Conservation (phyloP, 2,888 invertebrate genomes). For the Phanerotoma sp. region DNA sequence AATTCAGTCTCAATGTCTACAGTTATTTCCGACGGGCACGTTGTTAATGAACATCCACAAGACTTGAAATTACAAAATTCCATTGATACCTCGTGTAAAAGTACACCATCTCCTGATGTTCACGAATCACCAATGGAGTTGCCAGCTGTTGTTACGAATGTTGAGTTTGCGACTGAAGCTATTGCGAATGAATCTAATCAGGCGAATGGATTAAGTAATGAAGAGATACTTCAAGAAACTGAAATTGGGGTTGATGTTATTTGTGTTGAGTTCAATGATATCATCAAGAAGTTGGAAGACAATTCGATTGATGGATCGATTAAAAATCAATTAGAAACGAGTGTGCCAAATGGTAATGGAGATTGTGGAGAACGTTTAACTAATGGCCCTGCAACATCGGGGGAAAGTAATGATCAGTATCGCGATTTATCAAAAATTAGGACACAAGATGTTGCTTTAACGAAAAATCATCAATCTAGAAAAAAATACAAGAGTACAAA, state of each 20-base stretch:
- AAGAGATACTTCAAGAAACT: constrained; percentile 29
- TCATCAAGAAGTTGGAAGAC: constrained; percentile 22
- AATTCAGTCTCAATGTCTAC: constrained; percentile 2
- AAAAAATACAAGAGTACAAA: constrained; percentile 46
- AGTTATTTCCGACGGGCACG: constrained; percentile 16
- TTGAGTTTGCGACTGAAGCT: constrained; percentile 34
- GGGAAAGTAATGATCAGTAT: constrained; percentile 2
- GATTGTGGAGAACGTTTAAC: constrained; percentile 5
- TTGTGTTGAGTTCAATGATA: constrained; percentile 26
- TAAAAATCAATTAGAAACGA: constrained; percentile 1
- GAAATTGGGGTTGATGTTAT: constrained; percentile 33
- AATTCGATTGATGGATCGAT: background rate
- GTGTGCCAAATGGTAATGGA: constrained; percentile 21
- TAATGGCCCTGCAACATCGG: background rate
- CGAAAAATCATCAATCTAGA: constrained; percentile 4
- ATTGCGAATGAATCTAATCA: constrained; percentile 30
- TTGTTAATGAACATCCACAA: constrained; percentile 1
- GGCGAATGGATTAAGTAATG: constrained; percentile 25
- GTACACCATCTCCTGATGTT: background rate
- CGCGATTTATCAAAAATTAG: background rate
- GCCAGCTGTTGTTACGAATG: constrained; percentile 18
- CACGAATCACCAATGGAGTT: constrained; percentile 13
- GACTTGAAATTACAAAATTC: background rate
- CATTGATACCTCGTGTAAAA: background rate
- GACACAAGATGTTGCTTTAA: constrained; percentile 3